Evolutionary conservation across 2,888 invertebrate genomes (phyloP), one percentile per base, ranked within the genome.

Genomic region (Tortrix viridana): DNA sequence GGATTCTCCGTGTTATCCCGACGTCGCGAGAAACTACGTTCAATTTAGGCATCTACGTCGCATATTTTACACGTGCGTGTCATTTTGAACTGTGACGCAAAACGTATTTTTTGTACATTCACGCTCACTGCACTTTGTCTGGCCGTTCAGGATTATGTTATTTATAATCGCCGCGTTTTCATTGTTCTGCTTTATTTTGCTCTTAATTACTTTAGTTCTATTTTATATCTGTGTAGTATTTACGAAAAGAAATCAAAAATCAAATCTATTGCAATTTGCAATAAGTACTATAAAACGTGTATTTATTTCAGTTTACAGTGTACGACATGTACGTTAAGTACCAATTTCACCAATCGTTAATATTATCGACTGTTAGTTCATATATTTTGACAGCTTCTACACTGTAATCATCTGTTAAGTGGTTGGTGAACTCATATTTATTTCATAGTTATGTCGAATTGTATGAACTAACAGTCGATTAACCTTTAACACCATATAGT

Each of bases 51-150:
- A 60, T 65, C 32, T 69, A 60, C 67, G 66, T 65, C 68, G 50
- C 61, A 60, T 64, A 64, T 68, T 64, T 59, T 38, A 52, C 46
- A 68, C 66, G 47, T 69, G 68, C 67, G 69, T 75, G 65, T 69
- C 74, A 72, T 71, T 74, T 70, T 69, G 22, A 56, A 57, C 68
- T 70, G 72, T 82, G 79, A 79, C 78, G 77, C 73, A 76, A 71
- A 69, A 14, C 67, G 69, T 72, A 74, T 74, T 70, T 74, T 75
- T 71, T 68, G 72, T 71, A 69, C 69, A 72, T 71, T 69, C 70
- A 73, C 74, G 52, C 23, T 37, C 41, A 14, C 9, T 37, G 50
- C 61, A 56, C 56, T 38, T 19, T 37, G 53, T 55, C 12, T 43
- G 20, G 1, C 41, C 41, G 41, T 23, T 22, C n/a, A 6, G 46